Conservation (phyloP, 2,888 invertebrate species). For the Lasioglossum figueresi region DNA sequence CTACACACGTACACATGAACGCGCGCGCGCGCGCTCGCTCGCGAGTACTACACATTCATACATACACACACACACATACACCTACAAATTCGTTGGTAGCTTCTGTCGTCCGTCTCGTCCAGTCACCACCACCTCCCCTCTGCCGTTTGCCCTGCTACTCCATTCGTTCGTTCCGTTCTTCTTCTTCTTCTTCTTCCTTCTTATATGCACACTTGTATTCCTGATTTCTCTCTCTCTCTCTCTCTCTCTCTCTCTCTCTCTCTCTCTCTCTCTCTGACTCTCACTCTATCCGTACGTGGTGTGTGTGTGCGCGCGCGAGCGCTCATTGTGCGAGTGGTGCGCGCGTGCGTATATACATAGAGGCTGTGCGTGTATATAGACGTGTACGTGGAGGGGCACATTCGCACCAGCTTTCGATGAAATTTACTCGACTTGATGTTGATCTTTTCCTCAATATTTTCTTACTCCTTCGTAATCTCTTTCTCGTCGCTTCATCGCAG, state of each 20-base stretch:
- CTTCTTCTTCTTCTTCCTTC: conserved; percentile 15
- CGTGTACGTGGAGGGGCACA: conserved; percentile 18
- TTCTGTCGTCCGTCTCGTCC: conserved; percentile 45
- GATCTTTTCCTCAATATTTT: conserved; percentile 47
- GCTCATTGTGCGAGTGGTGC: not conserved
- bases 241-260: not conserved
- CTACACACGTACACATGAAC: not conserved
- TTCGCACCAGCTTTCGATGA: conserved; percentile 36
- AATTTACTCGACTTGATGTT: conserved; percentile 36
- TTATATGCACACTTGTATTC: conserved; percentile 9
- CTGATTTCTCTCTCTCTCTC: not conserved
- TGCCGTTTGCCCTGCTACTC: conserved; percentile 1
- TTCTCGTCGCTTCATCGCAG: not conserved
- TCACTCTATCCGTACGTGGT: not conserved
- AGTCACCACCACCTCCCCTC: conserved; percentile 39
- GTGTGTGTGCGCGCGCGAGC: not conserved
- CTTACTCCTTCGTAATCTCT: conserved; percentile 14
- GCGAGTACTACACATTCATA: not conserved
- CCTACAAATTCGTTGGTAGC: conserved; percentile 38
- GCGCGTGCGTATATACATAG: not conserved
- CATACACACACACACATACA: conserved; percentile 34
- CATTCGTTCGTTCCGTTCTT: conserved; percentile 26
- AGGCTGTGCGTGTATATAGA: conserved; percentile 4
- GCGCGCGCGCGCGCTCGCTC: not conserved
- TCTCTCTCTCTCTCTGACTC: not conserved